Percentiles rank a stretch among this genome's conserved stretches.
Evolutionary conservation across 92 coral and sea anemone species (phyloP).

Genomic region (Porites cylindrica): DNA sequence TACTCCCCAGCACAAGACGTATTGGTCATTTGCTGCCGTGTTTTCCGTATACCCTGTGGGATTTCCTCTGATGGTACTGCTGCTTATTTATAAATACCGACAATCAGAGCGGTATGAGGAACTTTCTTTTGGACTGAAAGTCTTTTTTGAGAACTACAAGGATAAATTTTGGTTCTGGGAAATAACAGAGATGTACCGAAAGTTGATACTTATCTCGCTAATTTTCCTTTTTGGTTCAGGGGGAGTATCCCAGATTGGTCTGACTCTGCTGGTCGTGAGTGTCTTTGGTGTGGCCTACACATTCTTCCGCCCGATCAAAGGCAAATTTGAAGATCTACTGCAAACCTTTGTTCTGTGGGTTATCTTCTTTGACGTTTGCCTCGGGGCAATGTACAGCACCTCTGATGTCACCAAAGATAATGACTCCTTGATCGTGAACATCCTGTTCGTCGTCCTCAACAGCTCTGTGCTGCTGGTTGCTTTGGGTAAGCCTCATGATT

Average conservation of each 20-base stretch:
- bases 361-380: background rate
- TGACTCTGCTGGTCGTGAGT: background rate
- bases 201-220: background rate
- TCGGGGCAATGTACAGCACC: too few species aligned
- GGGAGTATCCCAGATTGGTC: background rate
- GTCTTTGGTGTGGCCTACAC: background rate
- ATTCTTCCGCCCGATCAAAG: background rate
- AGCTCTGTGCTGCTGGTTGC: too few species aligned
- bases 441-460: too few species aligned
- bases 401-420: too few species aligned
- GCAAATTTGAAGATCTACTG: background rate
- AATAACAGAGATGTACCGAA: background rate
- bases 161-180: background rate
- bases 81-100: background rate
- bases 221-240: background rate
- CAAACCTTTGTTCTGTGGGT: background rate
- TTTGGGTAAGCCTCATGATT: too few species aligned
- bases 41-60: background rate
- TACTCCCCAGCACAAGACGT: background rate
- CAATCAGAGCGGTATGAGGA: background rate
- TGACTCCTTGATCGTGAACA: too few species aligned
- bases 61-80: background rate
- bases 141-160: background rate
- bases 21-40: background rate
- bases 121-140: background rate